A percentile compares a stretch with the other conserved stretches of the same genome.
These are phyloP conservation scores for Parauchenoglanis punctatus DNA, from an alignment of 2,797 vertebrate species.

Conservation along the genomic window DNA sequence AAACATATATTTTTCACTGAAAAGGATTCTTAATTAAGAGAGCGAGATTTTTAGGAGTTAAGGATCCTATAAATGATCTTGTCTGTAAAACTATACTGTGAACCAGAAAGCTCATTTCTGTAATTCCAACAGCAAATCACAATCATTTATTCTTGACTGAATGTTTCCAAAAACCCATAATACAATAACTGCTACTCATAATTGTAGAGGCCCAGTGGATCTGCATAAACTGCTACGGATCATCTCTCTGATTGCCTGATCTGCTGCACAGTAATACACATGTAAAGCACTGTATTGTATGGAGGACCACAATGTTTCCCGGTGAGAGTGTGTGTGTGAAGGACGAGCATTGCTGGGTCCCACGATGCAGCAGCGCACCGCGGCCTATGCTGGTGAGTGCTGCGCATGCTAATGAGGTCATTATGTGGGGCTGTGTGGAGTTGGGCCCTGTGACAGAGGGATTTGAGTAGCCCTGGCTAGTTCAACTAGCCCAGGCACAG, in stretches of 20 bases:
- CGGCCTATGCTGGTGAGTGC: slow-evolving; percentile 77
- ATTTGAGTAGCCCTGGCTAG: slow-evolving; percentile 73
- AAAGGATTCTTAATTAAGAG: not conserved
- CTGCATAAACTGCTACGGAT: slow-evolving; percentile 29
- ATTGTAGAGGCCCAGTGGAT: not conserved
- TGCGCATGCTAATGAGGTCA: slow-evolving; percentile 84
- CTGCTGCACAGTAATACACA: slow-evolving; percentile 76
- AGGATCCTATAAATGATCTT: not conserved
- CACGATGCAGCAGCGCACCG: slow-evolving; percentile 76
- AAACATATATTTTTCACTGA: not conserved
- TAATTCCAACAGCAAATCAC: not conserved
- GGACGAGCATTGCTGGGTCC: slow-evolving; percentile 77
- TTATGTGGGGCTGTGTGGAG: slow-evolving; percentile 74
- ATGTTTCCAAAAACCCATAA: not conserved
- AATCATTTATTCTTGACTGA: not conserved
- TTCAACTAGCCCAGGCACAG: slow-evolving; percentile 72
- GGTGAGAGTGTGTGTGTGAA: slow-evolving; percentile 78
- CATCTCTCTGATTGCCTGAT: slow-evolving; percentile 63
- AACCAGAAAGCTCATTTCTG: too few relatives aligned
- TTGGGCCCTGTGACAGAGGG: slow-evolving; percentile 68
- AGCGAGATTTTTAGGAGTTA: slow-evolving; percentile 6
- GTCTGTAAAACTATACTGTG: too few relatives aligned
- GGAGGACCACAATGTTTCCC: slow-evolving; percentile 77
- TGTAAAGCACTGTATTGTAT: slow-evolving; percentile 78
- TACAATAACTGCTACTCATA: not conserved